Evolutionary conservation across 1,140 invertebrate genomes (phyloP), one percentile per base, ranked within the genome.

Genomic region (Limonius californicus): DNA sequence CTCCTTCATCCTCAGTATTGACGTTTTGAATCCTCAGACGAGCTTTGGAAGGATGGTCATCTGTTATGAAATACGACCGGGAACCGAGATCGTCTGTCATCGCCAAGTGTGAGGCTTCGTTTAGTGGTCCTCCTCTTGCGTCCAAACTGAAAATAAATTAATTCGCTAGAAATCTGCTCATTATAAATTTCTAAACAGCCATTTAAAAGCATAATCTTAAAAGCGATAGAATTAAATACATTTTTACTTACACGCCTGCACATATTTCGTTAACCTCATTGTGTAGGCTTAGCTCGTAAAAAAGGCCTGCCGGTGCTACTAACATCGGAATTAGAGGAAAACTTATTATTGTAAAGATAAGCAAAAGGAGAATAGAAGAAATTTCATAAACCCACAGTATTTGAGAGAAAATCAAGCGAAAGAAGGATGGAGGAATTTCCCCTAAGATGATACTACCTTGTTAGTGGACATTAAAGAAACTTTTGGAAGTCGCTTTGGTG

Each of bases 11-110:
- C 14, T 82, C 81, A 45, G 81, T 77, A 45, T 83, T 84, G 23
- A 91, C 88, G 61, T 87, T 85, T 69, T 86, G 84, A 54, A 94
- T 85, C 57, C 85, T 85, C 53, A 93, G 79, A 67, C 85, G 83
- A 1, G 89, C 87, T 64, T 82, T 83, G 64, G 86, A 83, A 12
- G 84, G 83, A 54, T 81, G 77, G 65, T 87, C 84, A 63, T 84
- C 85, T 19, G 87, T 84, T 21, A 88, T 83, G 74, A 92, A 92
- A 76, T 89, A 90, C 0, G 86, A 83, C 32, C 89, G 79, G 16
- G 84, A 82, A 8, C 89, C 90, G 54, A 91, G 83, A 69, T 89
- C 87, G 55, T 86, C 85, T 68, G 86, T 85, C 66, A 87, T 85
- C 19, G 89, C 87, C 80, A 87, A 88, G 73, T 92, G 89, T 47